Evolutionary conservation across 2,797 vertebrate species (phyloP), one percentile per base, ranked within the genome.

Genomic region (Malacoraja senta): DNA sequence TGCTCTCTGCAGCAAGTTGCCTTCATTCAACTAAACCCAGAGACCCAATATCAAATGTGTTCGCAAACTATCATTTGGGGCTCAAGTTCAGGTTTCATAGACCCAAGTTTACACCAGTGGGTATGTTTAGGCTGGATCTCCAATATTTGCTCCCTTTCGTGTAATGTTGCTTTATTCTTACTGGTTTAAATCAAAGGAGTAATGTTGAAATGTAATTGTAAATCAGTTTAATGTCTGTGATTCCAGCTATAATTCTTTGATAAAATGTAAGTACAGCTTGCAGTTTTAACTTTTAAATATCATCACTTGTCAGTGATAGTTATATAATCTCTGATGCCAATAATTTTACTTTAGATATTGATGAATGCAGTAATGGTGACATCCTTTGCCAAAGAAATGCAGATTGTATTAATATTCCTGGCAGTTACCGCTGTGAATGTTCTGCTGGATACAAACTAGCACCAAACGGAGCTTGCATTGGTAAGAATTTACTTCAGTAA

Each of bases 401-500:
- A 1, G 96, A 97, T 94, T 98, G 97, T 91, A 97, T 97, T 95
- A 98, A 98, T 94, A 97, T 96, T 44, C 97, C 97, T 0, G 97
- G 97, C 12, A 97, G 97, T 93, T 98, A 97, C 94, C 97, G 97
- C 93, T 98, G 97, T 76, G 97, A 98, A 93, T 98, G 97, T 65
- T 96, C 97, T 0, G 93, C 96, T 0, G 97, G 97, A 29, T 98
- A 97, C 94, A 97, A 96, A n/a, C 96, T 97, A 32, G 96, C 97
- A 2, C 97, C 97, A 68, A 96, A 95, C 0, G 97, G 97, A 63
- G 97, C 96, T 93, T 98, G 97, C 29, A 93, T 97, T 44, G 97
- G 97, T 98, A 95, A 97, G 96, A 74, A 93, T 58, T 63, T 10
- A 32, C 1, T 86, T 86, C n/a, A 19, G 38, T 19, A 68, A 92